Percentiles rank a stretch among this genome's conserved stretches.
phyloP scores from a whole-genome alignment of 2,888 invertebrate genomes.

The Ophion slaviceki region DNA sequence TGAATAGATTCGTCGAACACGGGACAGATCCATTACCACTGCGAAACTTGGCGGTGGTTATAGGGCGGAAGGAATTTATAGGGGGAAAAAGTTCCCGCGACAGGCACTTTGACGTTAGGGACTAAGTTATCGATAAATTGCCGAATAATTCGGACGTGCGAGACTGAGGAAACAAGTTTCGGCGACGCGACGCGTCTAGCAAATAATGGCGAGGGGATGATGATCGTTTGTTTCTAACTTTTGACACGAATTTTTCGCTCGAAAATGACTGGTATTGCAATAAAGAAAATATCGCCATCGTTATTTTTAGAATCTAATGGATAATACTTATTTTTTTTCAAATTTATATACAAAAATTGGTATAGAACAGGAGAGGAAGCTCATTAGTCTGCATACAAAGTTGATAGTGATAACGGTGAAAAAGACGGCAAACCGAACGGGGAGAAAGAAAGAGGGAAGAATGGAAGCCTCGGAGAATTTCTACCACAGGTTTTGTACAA shows the following conservation, averaged over 20 bases:
- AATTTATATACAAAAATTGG: neutral
- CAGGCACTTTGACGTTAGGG: neutral
- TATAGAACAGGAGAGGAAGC: neutral
- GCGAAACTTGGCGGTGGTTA: neutral
- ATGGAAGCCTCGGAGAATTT: slow-evolving; percentile 27
- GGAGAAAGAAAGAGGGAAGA: neutral
- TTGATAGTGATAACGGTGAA: neutral
- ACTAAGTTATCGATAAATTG: slow-evolving; percentile 14
- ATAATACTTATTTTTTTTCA: neutral
- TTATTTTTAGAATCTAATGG: too few species aligned
- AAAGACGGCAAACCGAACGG: neutral
- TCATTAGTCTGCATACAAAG: neutral
- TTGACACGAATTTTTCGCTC: neutral
- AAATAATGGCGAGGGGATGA: neutral
- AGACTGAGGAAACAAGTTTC: neutral
- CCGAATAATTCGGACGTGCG: neutral
- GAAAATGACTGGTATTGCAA: neutral
- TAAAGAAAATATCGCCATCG: neutral
- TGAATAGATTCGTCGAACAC: slow-evolving; percentile 53
- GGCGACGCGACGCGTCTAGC: neutral
- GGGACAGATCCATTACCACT: slow-evolving; percentile 3
- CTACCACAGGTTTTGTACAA: neutral
- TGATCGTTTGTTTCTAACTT: neutral
- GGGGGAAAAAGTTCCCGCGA: slow-evolving; percentile 14
- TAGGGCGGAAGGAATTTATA: slow-evolving; percentile 2